phyloP scores from a whole-genome alignment of 64 coral and sea anemone genomes.

The Pocillopora verrucosa region DNA sequence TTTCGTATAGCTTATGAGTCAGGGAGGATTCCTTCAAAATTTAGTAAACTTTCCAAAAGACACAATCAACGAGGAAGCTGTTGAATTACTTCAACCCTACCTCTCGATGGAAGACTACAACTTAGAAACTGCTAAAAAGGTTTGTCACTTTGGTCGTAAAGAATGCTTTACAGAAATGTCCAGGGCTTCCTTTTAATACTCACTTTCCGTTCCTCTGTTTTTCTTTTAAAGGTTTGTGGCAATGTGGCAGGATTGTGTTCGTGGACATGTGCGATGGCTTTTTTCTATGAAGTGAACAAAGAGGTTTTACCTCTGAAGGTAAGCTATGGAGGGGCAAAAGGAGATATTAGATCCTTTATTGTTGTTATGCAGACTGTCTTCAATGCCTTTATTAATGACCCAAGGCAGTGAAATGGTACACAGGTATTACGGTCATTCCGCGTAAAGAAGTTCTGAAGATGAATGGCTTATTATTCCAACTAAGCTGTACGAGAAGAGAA shows the following conservation, averaged over 20 bases:
- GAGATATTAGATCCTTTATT: not conserved
- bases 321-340: not conserved
- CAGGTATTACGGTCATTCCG: no score
- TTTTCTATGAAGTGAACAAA: slow-evolving; percentile 98
- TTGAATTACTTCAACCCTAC: slow-evolving; percentile 89
- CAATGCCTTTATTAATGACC: not conserved
- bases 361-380: not conserved
- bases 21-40: slow-evolving; percentile 79
- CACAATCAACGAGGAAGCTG: slow-evolving; percentile 91
- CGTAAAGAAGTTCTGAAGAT: no score
- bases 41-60: slow-evolving; percentile 94
- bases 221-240: slow-evolving; percentile 80
- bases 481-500: no score
- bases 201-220: not conserved
- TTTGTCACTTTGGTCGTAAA: not conserved
- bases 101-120: slow-evolving; percentile 84
- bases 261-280: slow-evolving; percentile 96
- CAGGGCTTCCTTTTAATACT: not conserved
- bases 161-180: not conserved
- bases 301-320: slow-evolving; percentile 97
- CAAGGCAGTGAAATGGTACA: no score
- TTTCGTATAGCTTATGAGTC: slow-evolving; percentile 80
- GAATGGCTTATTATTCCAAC: no score
- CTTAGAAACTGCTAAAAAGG: slow-evolving; percentile 94
- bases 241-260: slow-evolving; percentile 97